A percentile compares a stretch with the other conserved stretches of the same genome.
These are phyloP conservation scores for Microctonus brassicae DNA, from an alignment of 2,888 invertebrate genomes.

Conservation along the genomic window DNA sequence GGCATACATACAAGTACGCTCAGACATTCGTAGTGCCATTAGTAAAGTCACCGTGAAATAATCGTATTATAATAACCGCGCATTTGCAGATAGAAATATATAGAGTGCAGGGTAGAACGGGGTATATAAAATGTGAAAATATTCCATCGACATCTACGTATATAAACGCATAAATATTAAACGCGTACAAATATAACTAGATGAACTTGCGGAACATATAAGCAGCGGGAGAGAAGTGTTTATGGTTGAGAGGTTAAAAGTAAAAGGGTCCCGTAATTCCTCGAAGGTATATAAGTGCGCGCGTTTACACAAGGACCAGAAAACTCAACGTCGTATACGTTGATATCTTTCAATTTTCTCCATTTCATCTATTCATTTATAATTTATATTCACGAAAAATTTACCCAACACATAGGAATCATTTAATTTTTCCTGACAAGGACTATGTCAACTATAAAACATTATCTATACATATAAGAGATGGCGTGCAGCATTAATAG, in stretches of 20 bases:
- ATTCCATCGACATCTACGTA: not conserved
- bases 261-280: not conserved
- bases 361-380: not conserved
- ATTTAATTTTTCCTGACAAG: not conserved
- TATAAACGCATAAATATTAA: not conserved
- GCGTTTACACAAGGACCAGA: too few relatives aligned
- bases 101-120: constrained; percentile 21
- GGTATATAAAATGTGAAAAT: not conserved
- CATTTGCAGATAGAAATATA: not conserved
- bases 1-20: constrained; percentile 25
- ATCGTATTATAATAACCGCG: constrained; percentile 48
- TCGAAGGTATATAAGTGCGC: not conserved
- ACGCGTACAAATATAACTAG: not conserved
- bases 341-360: not conserved
- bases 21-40: constrained; percentile 33
- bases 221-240: not conserved
- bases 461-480: too few relatives aligned
- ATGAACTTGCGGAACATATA: not conserved
- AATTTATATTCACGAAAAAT: not conserved
- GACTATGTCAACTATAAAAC: too few relatives aligned
- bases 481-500: too few relatives aligned
- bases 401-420: not conserved
- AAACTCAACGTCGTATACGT: not conserved
- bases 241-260: not conserved
- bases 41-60: constrained; percentile 53